These are phyloP conservation scores for Cerastis leucographa DNA, from an alignment of 2,888 invertebrate species.

Conservation along the genomic window DNA sequence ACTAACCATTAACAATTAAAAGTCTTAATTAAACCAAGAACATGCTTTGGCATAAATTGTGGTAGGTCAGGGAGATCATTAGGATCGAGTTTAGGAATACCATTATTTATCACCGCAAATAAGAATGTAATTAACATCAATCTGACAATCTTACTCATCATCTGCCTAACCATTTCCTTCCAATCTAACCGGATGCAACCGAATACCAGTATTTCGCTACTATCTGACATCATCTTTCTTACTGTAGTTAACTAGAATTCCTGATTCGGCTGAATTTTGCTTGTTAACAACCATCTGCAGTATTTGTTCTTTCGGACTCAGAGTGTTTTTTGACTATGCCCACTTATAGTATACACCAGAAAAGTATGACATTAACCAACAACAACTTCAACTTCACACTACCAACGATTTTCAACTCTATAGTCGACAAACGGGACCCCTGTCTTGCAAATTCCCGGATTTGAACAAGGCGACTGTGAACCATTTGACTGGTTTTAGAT, in stretches of 20 bases:
- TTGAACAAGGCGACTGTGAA: neutral
- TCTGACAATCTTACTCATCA: neutral
- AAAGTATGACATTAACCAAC: neutral
- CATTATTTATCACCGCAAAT: neutral
- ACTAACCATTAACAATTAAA: neutral
- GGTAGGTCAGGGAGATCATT: slow-evolving; percentile 13
- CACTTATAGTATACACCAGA: neutral
- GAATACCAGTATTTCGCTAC: neutral
- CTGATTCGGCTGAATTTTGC: neutral
- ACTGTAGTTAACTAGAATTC: neutral
- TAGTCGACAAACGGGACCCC: neutral
- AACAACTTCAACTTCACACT: too few species aligned
- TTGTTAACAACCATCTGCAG: neutral
- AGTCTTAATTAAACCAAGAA: neutral
- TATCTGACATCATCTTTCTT: neutral
- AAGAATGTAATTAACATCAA: slow-evolving; percentile 1
- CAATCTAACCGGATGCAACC: neutral
- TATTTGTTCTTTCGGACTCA: neutral
- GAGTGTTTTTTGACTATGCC: neutral
- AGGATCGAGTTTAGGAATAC: neutral
- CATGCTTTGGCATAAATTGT: slow-evolving; percentile 10
- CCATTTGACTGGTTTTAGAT: neutral
- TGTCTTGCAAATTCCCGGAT: neutral
- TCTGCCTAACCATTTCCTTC: neutral
- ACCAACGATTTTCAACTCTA: too few species aligned